Evolutionary conservation across 2,113 vertebrate species (phyloP).

Genomic region (Bubo scandiacus): DNA sequence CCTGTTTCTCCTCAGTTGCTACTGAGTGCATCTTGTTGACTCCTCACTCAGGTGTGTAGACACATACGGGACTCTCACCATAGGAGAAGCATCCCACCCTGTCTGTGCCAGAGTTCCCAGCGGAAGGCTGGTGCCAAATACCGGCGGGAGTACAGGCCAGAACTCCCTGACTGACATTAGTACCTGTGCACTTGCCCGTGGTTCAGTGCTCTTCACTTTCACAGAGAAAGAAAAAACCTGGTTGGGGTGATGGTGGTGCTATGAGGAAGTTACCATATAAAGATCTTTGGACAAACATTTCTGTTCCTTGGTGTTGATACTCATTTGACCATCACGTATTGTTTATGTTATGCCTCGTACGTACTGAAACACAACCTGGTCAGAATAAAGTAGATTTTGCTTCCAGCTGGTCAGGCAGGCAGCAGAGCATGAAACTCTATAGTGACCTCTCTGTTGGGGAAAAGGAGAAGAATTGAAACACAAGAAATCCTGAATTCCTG

Average conservation of each 20-base stretch:
- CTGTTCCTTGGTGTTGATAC: background rate
- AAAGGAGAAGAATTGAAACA: background rate
- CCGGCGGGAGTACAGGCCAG: background rate
- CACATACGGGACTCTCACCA: accelerated
- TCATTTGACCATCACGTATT: background rate
- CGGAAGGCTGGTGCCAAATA: background rate
- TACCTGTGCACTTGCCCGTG: background rate
- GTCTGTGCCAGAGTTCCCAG: background rate
- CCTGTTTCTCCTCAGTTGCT: background rate
- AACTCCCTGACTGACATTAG: background rate
- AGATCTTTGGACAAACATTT: background rate
- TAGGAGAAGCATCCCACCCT: background rate
- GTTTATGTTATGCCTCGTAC: background rate
- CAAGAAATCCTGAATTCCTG: background rate
- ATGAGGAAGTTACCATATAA: background rate
- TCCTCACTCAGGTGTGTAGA: background rate
- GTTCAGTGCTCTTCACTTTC: background rate
- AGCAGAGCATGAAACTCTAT: background rate
- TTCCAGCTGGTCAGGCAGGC: background rate
- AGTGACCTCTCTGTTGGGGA: background rate
- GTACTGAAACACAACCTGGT: background rate
- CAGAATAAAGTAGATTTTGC: background rate
- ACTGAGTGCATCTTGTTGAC: background rate
- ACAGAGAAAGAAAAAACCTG: background rate
- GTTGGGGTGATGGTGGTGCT: background rate